phyloP scores from a whole-genome alignment of 2,113 vertebrate species.

The Hassar affinis region DNA sequence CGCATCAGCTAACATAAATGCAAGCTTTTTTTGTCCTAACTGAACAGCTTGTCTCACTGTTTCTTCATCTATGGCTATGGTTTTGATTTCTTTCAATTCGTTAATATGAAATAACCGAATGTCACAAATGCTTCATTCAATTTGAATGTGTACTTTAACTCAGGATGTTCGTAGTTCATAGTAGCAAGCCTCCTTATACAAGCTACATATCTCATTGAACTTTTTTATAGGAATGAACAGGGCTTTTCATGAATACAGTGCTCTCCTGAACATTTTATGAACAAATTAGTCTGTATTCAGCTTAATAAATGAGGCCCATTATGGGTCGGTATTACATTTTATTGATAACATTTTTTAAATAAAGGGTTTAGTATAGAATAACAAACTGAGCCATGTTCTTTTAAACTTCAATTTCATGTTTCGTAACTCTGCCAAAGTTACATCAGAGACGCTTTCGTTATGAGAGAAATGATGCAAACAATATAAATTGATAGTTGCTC shows the following conservation, averaged over 20 bases:
- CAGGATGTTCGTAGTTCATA: no score
- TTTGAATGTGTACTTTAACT: neutral
- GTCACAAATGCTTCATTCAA: neutral
- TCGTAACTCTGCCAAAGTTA: neutral
- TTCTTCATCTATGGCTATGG: neutral
- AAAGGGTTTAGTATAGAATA: neutral
- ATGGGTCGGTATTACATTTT: neutral
- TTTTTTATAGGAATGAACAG: neutral
- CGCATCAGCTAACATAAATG: neutral
- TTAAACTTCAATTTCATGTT: neutral
- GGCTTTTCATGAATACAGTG: neutral
- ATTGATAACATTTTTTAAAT: no score
- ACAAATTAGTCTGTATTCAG: neutral
- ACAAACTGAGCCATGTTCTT: neutral
- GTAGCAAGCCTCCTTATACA: neutral
- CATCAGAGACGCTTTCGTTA: neutral
- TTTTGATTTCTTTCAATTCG: neutral
- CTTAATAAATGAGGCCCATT: neutral
- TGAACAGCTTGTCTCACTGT: neutral
- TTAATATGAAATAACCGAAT: neutral
- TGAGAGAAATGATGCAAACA: conserved; percentile 16
- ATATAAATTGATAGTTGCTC: neutral
- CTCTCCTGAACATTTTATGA: neutral
- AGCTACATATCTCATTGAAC: neutral
- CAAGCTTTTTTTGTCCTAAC: neutral